Base-by-base conservation (phyloP, 2,797 vertebrate species). In the Sylvilagus floridanus region DNA sequence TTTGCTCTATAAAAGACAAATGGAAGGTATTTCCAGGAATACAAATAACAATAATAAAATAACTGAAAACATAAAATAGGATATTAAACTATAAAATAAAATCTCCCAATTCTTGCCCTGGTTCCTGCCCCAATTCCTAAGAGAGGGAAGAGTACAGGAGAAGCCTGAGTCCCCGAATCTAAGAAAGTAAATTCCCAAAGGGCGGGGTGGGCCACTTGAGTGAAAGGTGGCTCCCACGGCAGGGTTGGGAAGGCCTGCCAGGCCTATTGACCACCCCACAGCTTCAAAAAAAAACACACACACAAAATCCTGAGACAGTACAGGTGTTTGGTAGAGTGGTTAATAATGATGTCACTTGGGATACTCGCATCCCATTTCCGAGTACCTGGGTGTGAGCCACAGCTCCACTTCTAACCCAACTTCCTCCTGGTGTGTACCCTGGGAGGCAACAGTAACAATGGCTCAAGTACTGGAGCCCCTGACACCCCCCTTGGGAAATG, bases 11-110 rank as follows among this genome's bases (percentile, higher is more conserved):
- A 86, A 91, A 89, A 68, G 84, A 86, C 68, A 95, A 86, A 84
- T 88, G 84, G 62, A 90, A 97, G 63, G 26, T 50, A 95, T 77
- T 95, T 96, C 89, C 82, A 95, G 66, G 47, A 97, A 96, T 79
- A 90, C 8, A 89, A 87, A 84, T 13, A 88, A 89, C 75, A 78
- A 84, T 72, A 88, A 81, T 37, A 73, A 63, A 63, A 75, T 78
- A 47, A 76, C 92, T 84, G 75, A 76, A 91, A 83, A 77, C 30
- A 85, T 26, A 78, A 91, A 84, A 73, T 11, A 94, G 11, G 91
- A 93, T 50, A 75, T 10, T 60, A 83, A 79, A 66, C 28, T 69
- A 79, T 5, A 50, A 76, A 96, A 85, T 71, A 89, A 75, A 60
- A 65, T 42, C 37, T 50, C 30, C 32, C 42, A 78, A 84, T 63